Evolutionary conservation across 2,888 invertebrate species (phyloP).

Genomic region (Euplagia quadripunctaria): DNA sequence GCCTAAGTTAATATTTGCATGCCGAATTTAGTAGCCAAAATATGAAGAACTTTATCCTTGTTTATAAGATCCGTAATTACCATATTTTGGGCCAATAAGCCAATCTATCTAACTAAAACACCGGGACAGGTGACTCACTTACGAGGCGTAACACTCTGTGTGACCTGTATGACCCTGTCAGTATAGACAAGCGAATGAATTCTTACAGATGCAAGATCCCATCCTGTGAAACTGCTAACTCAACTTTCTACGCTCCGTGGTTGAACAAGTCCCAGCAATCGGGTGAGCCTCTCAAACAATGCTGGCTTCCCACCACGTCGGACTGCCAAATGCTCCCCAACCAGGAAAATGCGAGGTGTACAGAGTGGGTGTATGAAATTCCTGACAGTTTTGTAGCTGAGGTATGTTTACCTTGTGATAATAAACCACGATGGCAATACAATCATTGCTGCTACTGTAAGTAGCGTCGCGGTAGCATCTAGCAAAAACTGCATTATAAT

Average conservation of each 20-base stretch:
- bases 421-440: neutral
- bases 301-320: constrained; percentile 52
- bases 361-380: constrained; percentile 73
- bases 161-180: too few species aligned
- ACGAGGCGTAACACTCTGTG: too few species aligned
- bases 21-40: neutral
- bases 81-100: neutral
- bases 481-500: neutral
- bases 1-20: neutral
- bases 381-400: constrained; percentile 78
- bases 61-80: neutral
- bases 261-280: constrained; percentile 50
- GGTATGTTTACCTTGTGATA: constrained; percentile 54
- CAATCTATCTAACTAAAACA: neutral
- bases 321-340: constrained; percentile 55
- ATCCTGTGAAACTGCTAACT: constrained; percentile 59
- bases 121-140: neutral
- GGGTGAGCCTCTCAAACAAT: constrained; percentile 66
- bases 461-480: neutral
- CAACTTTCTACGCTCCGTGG: constrained; percentile 62
- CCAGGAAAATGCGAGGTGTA: constrained; percentile 55
- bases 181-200: neutral
- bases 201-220: constrained; percentile 70
- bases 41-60: neutral
- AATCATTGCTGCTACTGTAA: neutral